Base-by-base conservation (phyloP, 2,888 invertebrate species). In the Spodoptera exigua region DNA sequence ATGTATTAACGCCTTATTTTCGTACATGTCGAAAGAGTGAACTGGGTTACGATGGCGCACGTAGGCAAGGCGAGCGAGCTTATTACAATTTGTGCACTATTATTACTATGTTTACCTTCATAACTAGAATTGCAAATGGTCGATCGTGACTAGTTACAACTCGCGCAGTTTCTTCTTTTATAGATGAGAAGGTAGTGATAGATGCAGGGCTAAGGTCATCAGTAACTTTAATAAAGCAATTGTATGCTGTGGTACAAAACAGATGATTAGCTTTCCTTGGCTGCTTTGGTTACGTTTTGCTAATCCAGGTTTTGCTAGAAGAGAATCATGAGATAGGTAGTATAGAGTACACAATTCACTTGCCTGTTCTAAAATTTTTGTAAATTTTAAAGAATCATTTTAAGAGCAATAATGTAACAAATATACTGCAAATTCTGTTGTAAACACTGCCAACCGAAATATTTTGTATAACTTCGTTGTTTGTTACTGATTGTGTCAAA, bases 21-120 rank as follows among this genome's bases (percentile, higher is more conserved):
- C 45, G 48, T 41, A 18, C 43, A 52, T 46, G 51, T 44, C 27
- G 34, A 45, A 55, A 49, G 39, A 36, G 4, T 51, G 52, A 74
- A 74, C 53, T 61, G 54, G 74, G 68, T 71, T 59, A 68, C 41
- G 46, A 40, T 60, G 45, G 52, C 45, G 39, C 60, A 62, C 61
- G 62, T 74, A 58, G 45, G 54, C 41, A 61, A 51, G 49, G 55
- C 65, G 36, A 21, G 37, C 34, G 32, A 46, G 49, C n/a, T 67
- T 66, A 61, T 67, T 39, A 53, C n/a, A 52, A 44, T 60, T 45
- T 52, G 14, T 36, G 32, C 40, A 48, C 10, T 47, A 48, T 40
- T 48, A 37, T 18, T 32, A 40, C 27, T 48, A 44, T 53, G 16
- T 32, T 36, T 46, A 32, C 27, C 18, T 13, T 36, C 10, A 34